Conservation (phyloP, 2,888 invertebrate species). For the Leucophenga maculata region DNA sequence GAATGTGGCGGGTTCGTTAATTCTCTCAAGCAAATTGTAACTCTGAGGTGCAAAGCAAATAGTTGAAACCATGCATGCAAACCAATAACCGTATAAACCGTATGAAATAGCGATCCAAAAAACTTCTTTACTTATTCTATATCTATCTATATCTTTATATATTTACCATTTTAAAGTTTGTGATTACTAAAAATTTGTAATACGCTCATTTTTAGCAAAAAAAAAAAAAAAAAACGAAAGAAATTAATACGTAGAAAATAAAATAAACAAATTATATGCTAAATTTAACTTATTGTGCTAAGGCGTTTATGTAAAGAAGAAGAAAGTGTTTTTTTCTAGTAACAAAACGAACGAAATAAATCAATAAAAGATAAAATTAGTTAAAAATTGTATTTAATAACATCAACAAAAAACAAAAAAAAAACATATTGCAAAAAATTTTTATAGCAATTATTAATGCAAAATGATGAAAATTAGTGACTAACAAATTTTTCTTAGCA, state of each 20-base stretch:
- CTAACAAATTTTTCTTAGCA: slow-evolving; percentile 37
- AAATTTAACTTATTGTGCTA: slow-evolving; percentile 17
- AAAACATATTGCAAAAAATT: slow-evolving; percentile 10
- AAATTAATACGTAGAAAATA: slow-evolving; percentile 14
- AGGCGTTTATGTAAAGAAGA: not conserved
- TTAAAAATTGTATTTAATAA: slow-evolving; percentile 1
- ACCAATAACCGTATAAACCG: not conserved
- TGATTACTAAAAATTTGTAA: slow-evolving; percentile 2
- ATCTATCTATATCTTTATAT: no score
- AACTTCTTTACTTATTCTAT: not conserved
- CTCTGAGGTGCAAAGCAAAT: not conserved
- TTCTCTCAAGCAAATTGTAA: not conserved
- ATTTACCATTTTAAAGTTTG: not conserved
- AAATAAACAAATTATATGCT: not conserved
- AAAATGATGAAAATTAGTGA: slow-evolving; percentile 34
- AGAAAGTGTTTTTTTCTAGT: no score
- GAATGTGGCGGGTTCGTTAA: not conserved
- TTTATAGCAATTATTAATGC: slow-evolving; percentile 32
- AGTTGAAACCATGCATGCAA: not conserved
- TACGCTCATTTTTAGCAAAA: not conserved
- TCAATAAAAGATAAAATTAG: slow-evolving; percentile 16
- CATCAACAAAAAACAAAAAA: no score
- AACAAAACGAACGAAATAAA: slow-evolving; percentile 17
- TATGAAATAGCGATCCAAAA: not conserved
- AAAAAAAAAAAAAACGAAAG: not conserved